Base-by-base conservation (phyloP, 2,888 invertebrate genomes). In the Smittia aterrima region DNA sequence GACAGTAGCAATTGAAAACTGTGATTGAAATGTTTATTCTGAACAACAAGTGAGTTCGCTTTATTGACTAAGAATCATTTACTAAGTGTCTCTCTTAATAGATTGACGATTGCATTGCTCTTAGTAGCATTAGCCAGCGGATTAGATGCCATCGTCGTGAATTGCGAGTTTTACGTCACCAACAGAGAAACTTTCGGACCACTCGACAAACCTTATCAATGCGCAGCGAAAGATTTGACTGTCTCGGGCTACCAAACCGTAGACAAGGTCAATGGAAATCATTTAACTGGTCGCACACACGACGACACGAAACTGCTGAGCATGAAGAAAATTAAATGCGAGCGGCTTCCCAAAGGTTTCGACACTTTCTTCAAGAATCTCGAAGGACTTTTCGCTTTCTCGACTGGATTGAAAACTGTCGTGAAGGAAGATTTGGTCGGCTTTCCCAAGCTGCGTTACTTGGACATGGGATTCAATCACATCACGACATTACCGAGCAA, bases 311-410 rank as follows among this genome's bases (percentile, higher is more conserved):
- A 0, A 13, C 13, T 68, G 2, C 1, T 41, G 13, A 68, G 41
- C n/a, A 22, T 68, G 13, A 41, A 68, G 25, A 47, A 22, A 7
- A 68, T 68, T 1, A 68, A 68, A 25, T 24, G 47, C 24, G 47
- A 22, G 13, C 9, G 47, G 41, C 20, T 68, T 20, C 68, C 68
- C 2, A 20, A 38, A 0, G 47, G 47, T 9, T 41, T 68, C 22
- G 47, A 41, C 22, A 24, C 1, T 1, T 68, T n/a, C n/a, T 68
- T 68, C 9, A 7, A 13, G 24, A 68, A 68, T 18, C 11, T 68
- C 1, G 68, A 68, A 24, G 68, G 68, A 68, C 40, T 68, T 47
- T 68, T 68, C 24, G 68, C 68, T 9, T 68, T 68, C 41, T 41
- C 68, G 16, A 68, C 40, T 41, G 41, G n/a, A 6, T 41, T 40